Conservation (phyloP, 2,797 vertebrate genomes). For the Lagorchestes hirsutus region DNA sequence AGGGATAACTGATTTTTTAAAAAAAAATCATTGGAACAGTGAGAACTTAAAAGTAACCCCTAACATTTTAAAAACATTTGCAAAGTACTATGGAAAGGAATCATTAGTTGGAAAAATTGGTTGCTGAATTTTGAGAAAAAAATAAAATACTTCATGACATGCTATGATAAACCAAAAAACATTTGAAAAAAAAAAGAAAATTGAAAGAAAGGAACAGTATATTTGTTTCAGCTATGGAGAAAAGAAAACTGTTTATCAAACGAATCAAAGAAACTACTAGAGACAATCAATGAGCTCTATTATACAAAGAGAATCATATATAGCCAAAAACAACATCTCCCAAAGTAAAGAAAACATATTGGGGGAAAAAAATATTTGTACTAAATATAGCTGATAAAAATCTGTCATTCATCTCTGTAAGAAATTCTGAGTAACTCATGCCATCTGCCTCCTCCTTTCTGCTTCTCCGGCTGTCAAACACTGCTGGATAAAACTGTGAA, state of each 20-base stretch:
- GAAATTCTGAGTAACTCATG: neutral
- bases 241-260: neutral
- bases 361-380: neutral
- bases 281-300: neutral
- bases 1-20: neutral
- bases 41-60: neutral
- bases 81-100: neutral
- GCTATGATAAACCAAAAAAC: neutral
- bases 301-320: neutral
- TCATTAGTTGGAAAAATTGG: neutral
- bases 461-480: neutral
- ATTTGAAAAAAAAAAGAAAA: neutral
- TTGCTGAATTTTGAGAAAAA: neutral
- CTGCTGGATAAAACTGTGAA: neutral
- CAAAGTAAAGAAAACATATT: neutral
- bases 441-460: neutral
- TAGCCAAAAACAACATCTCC: neutral
- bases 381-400: neutral
- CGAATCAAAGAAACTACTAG: neutral
- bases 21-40: neutral
- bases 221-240: neutral
- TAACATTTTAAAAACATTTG: neutral
- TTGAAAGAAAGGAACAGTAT: neutral
- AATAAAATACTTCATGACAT: neutral
- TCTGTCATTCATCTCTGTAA: neutral